These are phyloP conservation scores for Odiellus spinosus DNA, from an alignment of 2,888 invertebrate genomes.

Conservation along the genomic window DNA sequence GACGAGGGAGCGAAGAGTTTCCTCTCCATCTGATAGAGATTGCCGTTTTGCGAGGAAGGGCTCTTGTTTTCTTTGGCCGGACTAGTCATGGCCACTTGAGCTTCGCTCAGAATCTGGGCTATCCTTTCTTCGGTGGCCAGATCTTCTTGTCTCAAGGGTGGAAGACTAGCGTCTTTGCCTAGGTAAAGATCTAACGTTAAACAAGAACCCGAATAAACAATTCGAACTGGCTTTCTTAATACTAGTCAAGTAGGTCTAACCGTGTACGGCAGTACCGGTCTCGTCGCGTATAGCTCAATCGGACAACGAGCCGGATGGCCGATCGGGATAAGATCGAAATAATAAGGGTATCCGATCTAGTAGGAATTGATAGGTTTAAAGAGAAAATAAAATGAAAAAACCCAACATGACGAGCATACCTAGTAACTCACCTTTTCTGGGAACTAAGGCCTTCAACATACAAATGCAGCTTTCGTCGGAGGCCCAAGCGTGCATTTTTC, in stretches of 20 bases:
- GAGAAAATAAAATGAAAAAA: too few relatives aligned
- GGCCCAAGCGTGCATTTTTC: slow-evolving; percentile 99
- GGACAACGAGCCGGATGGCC: too few relatives aligned
- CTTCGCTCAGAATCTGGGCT: slow-evolving; percentile 81
- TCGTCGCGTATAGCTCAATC: too few relatives aligned
- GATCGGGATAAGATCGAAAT: too few relatives aligned
- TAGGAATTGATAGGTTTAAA: too few relatives aligned
- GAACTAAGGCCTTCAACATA: slow-evolving; percentile 91
- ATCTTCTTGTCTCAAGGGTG: slow-evolving; percentile 44
- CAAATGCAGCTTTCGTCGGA: slow-evolving; percentile 92
- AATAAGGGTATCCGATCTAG: too few relatives aligned
- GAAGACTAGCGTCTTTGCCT: slow-evolving; percentile 52
- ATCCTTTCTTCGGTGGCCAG: slow-evolving; percentile 78
- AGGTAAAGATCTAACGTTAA: slow-evolving; percentile 24
- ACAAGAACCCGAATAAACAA: too few relatives aligned
- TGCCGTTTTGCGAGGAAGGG: not conserved
- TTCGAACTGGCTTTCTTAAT: too few relatives aligned
- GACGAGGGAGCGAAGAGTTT: slow-evolving; percentile 22
- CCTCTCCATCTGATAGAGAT: not conserved
- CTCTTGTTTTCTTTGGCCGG: slow-evolving; percentile 16
- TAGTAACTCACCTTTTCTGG: slow-evolving; percentile 64
- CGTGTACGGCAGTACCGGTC: too few relatives aligned
- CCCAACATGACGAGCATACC: too few relatives aligned
- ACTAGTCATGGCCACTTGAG: slow-evolving; percentile 60
- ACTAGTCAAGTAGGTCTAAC: too few relatives aligned